Percentiles rank a stretch among this genome's conserved stretches.
Evolutionary conservation across 1,140 invertebrate species (phyloP).

Genomic region (Chelonus insularis): DNA sequence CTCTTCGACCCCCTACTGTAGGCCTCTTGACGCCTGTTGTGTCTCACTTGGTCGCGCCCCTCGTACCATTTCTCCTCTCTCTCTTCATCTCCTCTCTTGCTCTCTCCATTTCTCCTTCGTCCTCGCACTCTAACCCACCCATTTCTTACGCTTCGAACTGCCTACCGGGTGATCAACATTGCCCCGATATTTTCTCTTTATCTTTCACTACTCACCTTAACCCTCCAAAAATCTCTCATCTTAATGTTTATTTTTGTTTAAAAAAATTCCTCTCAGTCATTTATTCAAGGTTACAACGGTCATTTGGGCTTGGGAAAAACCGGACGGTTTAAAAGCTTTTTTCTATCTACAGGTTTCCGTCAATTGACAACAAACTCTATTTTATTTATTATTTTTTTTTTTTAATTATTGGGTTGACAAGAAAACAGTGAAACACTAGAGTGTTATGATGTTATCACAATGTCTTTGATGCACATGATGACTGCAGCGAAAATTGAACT

Average conservation of each 20-base stretch:
- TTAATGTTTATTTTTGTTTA: background rate
- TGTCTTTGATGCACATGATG: too few species aligned
- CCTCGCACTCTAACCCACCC: slow-evolving; percentile 40
- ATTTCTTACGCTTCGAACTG: slow-evolving; percentile 48
- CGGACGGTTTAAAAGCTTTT: too few species aligned
- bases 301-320: too few species aligned
- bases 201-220: background rate
- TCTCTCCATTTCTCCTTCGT: slow-evolving; percentile 18
- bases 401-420: too few species aligned
- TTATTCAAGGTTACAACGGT: background rate
- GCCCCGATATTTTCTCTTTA: slow-evolving; percentile 6
- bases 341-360: background rate
- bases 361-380: too few species aligned
- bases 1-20: slow-evolving; percentile 1
- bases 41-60: slow-evolving; percentile 11
- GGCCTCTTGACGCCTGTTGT: background rate
- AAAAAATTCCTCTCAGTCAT: background rate
- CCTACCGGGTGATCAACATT: slow-evolving; percentile 43
- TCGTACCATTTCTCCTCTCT: slow-evolving; percentile 6
- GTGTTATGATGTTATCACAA: too few species aligned
- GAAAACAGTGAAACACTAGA: too few species aligned
- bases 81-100: slow-evolving; percentile 7
- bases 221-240: too few species aligned
- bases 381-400: too few species aligned
- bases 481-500: too few species aligned